These are phyloP conservation scores for Lycorma delicatula DNA, from an alignment of 1,140 invertebrate species.

Conservation along the genomic window DNA sequence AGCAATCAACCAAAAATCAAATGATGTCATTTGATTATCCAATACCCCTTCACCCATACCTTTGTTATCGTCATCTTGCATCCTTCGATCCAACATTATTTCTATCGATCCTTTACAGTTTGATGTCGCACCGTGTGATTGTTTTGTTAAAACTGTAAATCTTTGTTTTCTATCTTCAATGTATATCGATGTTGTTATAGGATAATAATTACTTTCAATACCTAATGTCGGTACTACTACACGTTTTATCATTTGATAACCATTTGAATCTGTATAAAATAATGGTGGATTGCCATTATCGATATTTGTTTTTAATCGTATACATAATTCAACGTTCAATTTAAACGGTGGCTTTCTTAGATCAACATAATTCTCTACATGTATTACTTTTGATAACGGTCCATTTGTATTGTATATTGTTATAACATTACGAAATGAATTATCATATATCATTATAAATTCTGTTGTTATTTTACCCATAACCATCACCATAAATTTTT, in stretches of 20 bases:
- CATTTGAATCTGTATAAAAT: constrained; percentile 89
- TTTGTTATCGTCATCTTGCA: constrained; percentile 1
- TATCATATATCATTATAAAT: constrained; percentile 68
- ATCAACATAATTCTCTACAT: constrained; percentile 70
- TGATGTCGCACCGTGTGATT: constrained; percentile 17
- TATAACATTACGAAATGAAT: constrained; percentile 65
- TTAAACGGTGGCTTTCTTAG: constrained; percentile 75
- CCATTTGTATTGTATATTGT: constrained; percentile 64
- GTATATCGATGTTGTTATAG: constrained; percentile 8
- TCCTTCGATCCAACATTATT: constrained; percentile 18
- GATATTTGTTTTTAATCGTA: constrained; percentile 79
- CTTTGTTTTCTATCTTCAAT: constrained; percentile 2
- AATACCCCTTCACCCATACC: constrained; percentile 13
- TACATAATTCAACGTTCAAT: constrained; percentile 83
- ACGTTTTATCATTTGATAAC: not conserved
- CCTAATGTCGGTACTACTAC: not conserved
- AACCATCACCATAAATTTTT: constrained; percentile 65
- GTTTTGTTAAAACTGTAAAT: constrained; percentile 3
- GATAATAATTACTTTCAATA: constrained; percentile 12
- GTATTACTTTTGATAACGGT: constrained; percentile 57
- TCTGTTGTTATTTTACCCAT: constrained; percentile 75
- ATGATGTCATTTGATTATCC: constrained; percentile 6
- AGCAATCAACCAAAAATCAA: not conserved
- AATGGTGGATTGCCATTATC: constrained; percentile 67
- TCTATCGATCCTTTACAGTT: constrained; percentile 1